These are phyloP conservation scores for Microtus montanus DNA, from an alignment of 2,113 vertebrate species.

Conservation along the genomic window DNA sequence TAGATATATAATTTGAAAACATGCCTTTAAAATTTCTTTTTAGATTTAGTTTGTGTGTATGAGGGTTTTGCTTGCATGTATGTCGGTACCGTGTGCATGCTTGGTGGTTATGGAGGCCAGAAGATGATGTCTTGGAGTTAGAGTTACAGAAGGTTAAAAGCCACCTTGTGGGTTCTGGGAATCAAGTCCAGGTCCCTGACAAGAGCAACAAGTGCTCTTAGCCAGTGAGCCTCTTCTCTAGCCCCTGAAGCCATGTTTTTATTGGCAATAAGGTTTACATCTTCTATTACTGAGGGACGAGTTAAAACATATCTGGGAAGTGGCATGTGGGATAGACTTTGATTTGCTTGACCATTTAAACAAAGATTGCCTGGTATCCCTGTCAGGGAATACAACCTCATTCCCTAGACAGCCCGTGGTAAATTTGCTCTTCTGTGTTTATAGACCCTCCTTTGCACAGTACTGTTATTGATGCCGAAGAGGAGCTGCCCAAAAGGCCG, in stretches of 20 bases:
- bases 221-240: background rate
- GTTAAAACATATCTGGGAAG: background rate
- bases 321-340: background rate
- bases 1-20: background rate
- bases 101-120: background rate
- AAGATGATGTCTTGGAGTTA: background rate
- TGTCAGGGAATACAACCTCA: background rate
- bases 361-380: background rate
- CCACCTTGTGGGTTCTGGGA: background rate
- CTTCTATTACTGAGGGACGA: background rate
- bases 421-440: background rate
- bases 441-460: constrained; percentile 87
- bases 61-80: background rate
- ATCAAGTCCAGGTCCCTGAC: background rate
- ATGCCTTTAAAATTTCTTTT: background rate
- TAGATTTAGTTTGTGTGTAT: background rate
- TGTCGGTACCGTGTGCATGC: background rate
- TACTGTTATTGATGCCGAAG: constrained; percentile 83
- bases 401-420: background rate
- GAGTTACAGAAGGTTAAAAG: background rate
- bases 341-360: background rate
- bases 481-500: constrained; percentile 19
- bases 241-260: background rate
- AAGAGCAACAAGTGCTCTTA: background rate
- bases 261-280: background rate